Evolutionary conservation across 2,888 invertebrate genomes (phyloP).

Genomic region (Sinelater perroti): DNA sequence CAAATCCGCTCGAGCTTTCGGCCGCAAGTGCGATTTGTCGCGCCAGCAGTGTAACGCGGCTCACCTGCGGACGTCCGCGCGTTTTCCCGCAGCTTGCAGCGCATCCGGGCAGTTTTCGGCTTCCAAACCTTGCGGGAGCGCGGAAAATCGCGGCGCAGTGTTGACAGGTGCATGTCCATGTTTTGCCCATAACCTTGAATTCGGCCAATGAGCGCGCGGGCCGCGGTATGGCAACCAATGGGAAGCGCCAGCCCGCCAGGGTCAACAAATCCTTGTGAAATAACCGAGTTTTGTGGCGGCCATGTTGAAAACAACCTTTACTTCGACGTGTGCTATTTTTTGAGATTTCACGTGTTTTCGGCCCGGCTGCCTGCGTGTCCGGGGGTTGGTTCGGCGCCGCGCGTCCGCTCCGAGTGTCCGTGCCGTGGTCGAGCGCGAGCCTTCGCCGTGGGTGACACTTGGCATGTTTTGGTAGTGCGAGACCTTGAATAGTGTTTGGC

Average conservation of each 20-base stretch:
- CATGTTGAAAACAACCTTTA: slow-evolving; percentile 64
- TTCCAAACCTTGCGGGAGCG: too few relatives aligned
- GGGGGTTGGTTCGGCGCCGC: slow-evolving; percentile 44
- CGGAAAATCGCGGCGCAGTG: slow-evolving; percentile 7
- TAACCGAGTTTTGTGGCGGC: slow-evolving; percentile 62
- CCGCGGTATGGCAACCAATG: slow-evolving; percentile 57
- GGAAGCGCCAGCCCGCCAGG: slow-evolving; percentile 57
- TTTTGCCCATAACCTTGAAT: slow-evolving; percentile 63
- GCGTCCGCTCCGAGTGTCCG: slow-evolving; percentile 43
- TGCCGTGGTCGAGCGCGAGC: slow-evolving; percentile 47
- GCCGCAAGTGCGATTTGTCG: too few relatives aligned
- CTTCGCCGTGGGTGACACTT: slow-evolving; percentile 47
- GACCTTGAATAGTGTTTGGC: slow-evolving; percentile 61
- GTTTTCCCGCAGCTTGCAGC: too few relatives aligned
- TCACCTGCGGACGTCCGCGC: too few relatives aligned
- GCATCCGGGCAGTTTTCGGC: too few relatives aligned
- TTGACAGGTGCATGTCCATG: slow-evolving; percentile 62
- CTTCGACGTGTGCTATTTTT: slow-evolving; percentile 60
- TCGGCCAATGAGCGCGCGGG: slow-evolving; percentile 56
- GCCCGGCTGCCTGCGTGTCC: slow-evolving; percentile 44
- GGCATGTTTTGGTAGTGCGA: slow-evolving; percentile 57
- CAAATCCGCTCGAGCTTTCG: too few relatives aligned
- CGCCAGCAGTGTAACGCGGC: too few relatives aligned
- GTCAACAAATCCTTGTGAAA: slow-evolving; percentile 64
- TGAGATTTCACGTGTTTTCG: slow-evolving; percentile 53